A percentile compares a stretch with the other conserved stretches of the same genome.
Conservation (phyloP, 2,888 invertebrate genomes). For the Pyrgus malvae region DNA sequence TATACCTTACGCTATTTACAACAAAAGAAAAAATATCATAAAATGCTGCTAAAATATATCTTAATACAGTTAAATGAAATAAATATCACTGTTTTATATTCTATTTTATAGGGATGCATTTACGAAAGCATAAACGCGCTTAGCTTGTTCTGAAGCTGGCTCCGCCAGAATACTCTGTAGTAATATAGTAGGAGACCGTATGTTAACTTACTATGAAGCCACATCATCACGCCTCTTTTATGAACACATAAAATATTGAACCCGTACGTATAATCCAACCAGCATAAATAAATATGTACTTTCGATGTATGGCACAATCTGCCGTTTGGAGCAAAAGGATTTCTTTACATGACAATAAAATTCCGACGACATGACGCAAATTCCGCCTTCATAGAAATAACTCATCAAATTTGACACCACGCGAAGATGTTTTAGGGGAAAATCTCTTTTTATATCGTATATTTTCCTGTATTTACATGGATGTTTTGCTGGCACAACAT, state of each 20-base stretch:
- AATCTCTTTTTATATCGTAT: constrained; percentile 10
- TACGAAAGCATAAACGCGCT: too few species aligned
- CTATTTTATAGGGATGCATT: too few species aligned
- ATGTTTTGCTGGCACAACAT: too few species aligned
- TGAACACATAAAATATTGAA: background rate
- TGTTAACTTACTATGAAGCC: too few species aligned
- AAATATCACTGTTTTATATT: too few species aligned
- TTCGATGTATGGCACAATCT: background rate
- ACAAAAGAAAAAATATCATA: too few species aligned
- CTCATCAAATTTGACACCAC: constrained; percentile 33
- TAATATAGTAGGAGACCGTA: too few species aligned
- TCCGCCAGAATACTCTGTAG: too few species aligned
- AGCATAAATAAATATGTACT: background rate
- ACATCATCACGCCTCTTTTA: background rate
- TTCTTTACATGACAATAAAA: constrained; percentile 17
- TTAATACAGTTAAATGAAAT: too few species aligned
- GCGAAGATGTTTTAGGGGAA: constrained; percentile 34
- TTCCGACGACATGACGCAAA: constrained; percentile 14
- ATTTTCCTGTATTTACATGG: constrained; percentile 3
- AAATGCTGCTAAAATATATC: too few species aligned
- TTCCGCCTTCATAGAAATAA: constrained; percentile 13
- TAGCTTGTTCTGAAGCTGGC: too few species aligned
- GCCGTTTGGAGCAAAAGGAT: background rate
- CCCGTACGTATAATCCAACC: background rate
- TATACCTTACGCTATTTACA: too few species aligned